Percentiles rank a stretch among this genome's conserved stretches.
phyloP scores from a whole-genome alignment of 2,888 invertebrate genomes.

The Caprella mutica region DNA sequence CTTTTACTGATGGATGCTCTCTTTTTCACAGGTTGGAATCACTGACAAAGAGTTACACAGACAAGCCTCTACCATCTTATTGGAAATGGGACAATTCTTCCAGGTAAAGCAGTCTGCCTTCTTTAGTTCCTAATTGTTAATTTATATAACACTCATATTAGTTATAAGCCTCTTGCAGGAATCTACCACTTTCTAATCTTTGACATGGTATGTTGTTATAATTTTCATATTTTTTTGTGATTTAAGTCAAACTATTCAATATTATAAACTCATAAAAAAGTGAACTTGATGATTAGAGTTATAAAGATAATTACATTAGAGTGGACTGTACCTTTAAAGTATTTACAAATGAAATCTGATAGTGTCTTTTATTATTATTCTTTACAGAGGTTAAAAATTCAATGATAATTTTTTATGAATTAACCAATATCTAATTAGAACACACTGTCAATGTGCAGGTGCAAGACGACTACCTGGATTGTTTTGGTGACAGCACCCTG shows the following conservation, averaged over 20 bases:
- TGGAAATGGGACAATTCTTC: conserved; percentile 90
- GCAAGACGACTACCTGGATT: conserved; percentile 74
- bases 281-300: no score
- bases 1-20: no score
- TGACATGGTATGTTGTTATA: no score
- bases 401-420: background rate
- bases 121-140: background rate
- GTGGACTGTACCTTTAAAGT: no score
- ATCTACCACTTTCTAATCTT: background rate
- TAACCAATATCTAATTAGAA: background rate
- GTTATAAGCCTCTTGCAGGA: background rate
- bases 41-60: conserved; percentile 68
- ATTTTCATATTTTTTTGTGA: background rate
- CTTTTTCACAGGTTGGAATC: conserved; percentile 46
- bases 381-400: background rate
- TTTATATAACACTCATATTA: background rate
- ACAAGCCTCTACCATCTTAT: conserved; percentile 69
- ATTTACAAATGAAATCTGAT: background rate
- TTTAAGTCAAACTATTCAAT: background rate
- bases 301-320: no score
- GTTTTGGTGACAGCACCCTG: conserved; percentile 70
- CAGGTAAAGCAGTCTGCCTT: conserved; percentile 50
- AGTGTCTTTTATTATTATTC: background rate
- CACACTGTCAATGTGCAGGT: conserved; percentile 9
- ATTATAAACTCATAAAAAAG: background rate